Conservation (phyloP, 2,888 invertebrate species). For the Tolmerus cingulatus region DNA sequence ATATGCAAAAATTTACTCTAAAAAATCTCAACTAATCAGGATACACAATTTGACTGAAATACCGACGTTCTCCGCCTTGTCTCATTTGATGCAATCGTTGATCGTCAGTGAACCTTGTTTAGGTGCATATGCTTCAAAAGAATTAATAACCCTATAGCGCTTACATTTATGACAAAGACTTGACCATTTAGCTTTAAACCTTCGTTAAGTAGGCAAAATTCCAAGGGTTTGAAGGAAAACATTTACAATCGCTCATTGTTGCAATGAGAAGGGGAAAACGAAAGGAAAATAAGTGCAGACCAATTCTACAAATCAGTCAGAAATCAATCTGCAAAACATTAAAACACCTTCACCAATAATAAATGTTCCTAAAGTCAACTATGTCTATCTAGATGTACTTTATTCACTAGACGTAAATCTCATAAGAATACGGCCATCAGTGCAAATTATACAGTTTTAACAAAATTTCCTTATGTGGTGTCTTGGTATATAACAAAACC, state of each 20-base stretch:
- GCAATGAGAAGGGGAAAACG: not conserved
- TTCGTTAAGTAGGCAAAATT: not conserved
- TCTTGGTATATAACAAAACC: not conserved
- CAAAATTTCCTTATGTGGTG: not conserved
- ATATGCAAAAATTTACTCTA: conserved; percentile 35
- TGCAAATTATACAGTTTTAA: not conserved
- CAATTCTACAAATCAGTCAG: not conserved
- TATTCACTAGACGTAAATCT: not conserved
- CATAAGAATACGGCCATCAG: conserved; percentile 33
- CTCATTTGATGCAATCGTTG: conserved; percentile 3
- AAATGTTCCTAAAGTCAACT: conserved; percentile 16
- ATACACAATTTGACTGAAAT: conserved; percentile 25
- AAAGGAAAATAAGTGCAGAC: not conserved
- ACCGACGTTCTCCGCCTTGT: not conserved
- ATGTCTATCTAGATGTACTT: conserved; percentile 8
- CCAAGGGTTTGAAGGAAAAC: not conserved
- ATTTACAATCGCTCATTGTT: not conserved
- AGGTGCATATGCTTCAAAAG: not conserved
- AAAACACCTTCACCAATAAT: conserved; percentile 25
- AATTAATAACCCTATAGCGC: conserved; percentile 14
- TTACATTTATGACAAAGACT: conserved; percentile 14
- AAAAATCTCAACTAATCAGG: conserved; percentile 38
- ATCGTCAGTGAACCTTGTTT: conserved; percentile 2
- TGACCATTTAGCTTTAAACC: not conserved
- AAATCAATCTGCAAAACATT: not conserved